These are phyloP conservation scores for Mallotus villosus DNA, from an alignment of 2,797 vertebrate species.

Conservation along the genomic window DNA sequence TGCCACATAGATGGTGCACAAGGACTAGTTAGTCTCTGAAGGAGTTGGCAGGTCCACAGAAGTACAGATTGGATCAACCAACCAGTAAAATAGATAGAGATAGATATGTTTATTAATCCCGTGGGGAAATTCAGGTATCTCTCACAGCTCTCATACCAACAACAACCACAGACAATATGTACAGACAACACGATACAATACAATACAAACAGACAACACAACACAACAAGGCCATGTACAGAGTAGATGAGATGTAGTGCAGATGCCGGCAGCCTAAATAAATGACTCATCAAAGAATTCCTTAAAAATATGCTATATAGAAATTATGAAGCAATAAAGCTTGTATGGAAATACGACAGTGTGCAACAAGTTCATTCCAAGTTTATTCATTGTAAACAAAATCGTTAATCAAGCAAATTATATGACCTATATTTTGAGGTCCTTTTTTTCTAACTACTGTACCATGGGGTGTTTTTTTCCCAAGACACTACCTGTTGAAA, in stretches of 20 bases:
- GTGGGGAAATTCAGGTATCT: too few relatives aligned
- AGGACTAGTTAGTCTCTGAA: constrained; percentile 25
- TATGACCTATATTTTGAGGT: not conserved
- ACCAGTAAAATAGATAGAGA: too few relatives aligned
- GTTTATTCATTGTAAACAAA: not conserved
- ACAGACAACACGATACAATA: too few relatives aligned
- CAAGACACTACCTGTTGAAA: too few relatives aligned
- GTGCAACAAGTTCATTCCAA: not conserved
- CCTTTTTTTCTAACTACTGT: not conserved
- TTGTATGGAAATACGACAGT: not conserved
- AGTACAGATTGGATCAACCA: not conserved
- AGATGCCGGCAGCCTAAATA: not conserved
- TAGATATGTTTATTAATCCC: too few relatives aligned
- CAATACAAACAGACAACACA: too few relatives aligned
- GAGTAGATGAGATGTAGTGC: too few relatives aligned
- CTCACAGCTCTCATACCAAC: too few relatives aligned
- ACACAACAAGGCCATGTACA: too few relatives aligned
- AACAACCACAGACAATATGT: too few relatives aligned
- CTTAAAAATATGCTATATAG: too few relatives aligned
- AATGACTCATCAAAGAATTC: constrained; percentile 2
- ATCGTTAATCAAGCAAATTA: not conserved
- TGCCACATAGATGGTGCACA: constrained; percentile 43
- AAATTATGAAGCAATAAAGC: not conserved
- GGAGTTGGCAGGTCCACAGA: not conserved
- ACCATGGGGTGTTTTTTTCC: not conserved